phyloP scores from a whole-genome alignment of 2,113 vertebrate genomes.

The Mionectes macconnelli region DNA sequence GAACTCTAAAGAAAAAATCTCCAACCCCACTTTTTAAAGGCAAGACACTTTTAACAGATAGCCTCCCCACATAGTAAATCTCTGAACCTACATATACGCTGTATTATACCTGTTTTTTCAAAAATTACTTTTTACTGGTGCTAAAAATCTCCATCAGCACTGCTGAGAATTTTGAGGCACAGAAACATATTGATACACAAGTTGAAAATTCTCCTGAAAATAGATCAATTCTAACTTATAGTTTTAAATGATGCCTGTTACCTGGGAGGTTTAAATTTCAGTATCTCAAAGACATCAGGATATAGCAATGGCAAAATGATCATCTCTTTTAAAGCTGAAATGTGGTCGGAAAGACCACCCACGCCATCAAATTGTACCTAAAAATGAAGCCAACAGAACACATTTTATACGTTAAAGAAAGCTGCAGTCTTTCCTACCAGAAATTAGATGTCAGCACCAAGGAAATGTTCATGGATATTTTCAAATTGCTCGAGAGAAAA shows the following conservation, averaged over 20 bases:
- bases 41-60: not conserved
- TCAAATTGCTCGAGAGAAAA: not conserved
- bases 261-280: conserved; percentile 95
- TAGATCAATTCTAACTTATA: not conserved
- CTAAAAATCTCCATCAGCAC: not conserved
- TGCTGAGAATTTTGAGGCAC: not conserved
- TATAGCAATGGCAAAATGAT: conserved; percentile 93
- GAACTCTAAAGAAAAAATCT: not conserved
- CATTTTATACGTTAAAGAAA: not conserved
- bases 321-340: conserved; percentile 93
- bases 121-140: not conserved
- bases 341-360: conserved; percentile 88
- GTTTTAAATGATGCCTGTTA: conserved; percentile 51
- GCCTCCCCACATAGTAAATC: not conserved
- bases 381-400: not conserved
- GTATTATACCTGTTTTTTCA: not conserved
- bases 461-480: not conserved
- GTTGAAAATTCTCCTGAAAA: not conserved
- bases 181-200: not conserved
- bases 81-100: not conserved
- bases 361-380: conserved; percentile 89
- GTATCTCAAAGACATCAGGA: conserved; percentile 92
- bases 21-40: not conserved
- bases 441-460: not conserved
- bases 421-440: not conserved